Evolutionary conservation across 2,888 invertebrate species (phyloP), one percentile per base, ranked within the genome.

Genomic region (Trichogramma evanescens): DNA sequence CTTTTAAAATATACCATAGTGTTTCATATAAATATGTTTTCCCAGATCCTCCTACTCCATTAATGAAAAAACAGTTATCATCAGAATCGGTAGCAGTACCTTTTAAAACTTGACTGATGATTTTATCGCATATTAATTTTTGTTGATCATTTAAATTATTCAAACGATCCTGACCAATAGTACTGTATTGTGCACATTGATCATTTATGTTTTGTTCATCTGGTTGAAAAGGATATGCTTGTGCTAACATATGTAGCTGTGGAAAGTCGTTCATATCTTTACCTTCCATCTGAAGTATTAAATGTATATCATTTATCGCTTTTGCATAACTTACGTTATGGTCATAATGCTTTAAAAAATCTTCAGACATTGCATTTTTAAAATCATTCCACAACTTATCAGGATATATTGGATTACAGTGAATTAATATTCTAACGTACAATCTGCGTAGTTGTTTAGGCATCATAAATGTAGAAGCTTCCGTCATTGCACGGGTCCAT

Each of bases 21-120:
- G 68, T 67, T 49, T 66, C 68, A 58, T 73, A 75, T 1, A 78
- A 58, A 62, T 67, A 78, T 1, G 78, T 79, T 68, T 79, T 80
- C 1, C 77, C 79, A 26, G 75, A 72, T 10, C 78, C 79, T 5
- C 76, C 78, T 2, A 78, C 75, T 9, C 75, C 78, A 66, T 79
- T 78, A 38, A 66, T 62, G 40, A 63, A 66, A 46, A 63, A 55
- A 56, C 48, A 56, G 42, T 58, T 42, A 42, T 52, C 43, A 46
- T 52, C 45, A 8, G 9, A 40, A 7, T 13, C 40, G 6, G 4
- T 41, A n/a, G 13, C 13, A 52, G 10, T 26, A 48, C 46, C 13
- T 13, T 54, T 39, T 42, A 58, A 5, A 8, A 50, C 39, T 10
- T 38, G 10, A 43, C 46, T 40, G 40, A 63, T 50, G 53, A 63